Evolutionary conservation across 2,888 invertebrate species (phyloP).

Genomic region (Stictocephala bisonia): DNA sequence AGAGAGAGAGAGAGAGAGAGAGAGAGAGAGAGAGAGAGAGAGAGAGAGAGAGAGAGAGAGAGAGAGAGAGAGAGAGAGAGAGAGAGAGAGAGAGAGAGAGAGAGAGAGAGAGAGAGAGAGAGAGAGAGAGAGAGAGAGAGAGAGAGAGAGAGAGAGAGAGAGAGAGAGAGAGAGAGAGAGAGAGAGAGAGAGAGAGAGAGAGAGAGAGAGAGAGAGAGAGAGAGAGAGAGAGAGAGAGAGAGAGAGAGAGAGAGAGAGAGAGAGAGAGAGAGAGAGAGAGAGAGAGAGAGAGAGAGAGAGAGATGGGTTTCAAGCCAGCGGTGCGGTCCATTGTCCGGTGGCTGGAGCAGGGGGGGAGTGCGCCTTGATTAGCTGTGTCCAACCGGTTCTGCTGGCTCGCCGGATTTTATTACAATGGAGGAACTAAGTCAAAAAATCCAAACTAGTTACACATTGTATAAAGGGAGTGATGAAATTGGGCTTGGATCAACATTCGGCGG

Average conservation of each 20-base stretch:
- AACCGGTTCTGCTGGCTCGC: slow-evolving; percentile 48
- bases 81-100: slow-evolving; percentile 42
- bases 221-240: slow-evolving; percentile 29
- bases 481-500: slow-evolving; percentile 10
- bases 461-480: slow-evolving; percentile 35
- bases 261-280: slow-evolving; percentile 20
- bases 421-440: slow-evolving; percentile 44
- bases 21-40: slow-evolving; percentile 43
- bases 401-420: slow-evolving; percentile 47
- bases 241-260: slow-evolving; percentile 45
- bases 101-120: slow-evolving; percentile 34
- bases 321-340: slow-evolving; percentile 21
- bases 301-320: no score
- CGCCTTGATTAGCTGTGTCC: slow-evolving; percentile 44
- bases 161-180: slow-evolving; percentile 43
- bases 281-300: slow-evolving; percentile 46
- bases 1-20: slow-evolving; percentile 35
- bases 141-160: slow-evolving; percentile 33
- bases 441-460: slow-evolving; percentile 44
- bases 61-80: slow-evolving; percentile 41
- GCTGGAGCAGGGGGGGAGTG: slow-evolving; percentile 40
- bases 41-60: slow-evolving; percentile 37
- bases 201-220: slow-evolving; percentile 43
- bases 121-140: slow-evolving; percentile 42
- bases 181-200: slow-evolving; percentile 28